Evolutionary conservation across 2,888 invertebrate species (phyloP), one percentile per base, ranked within the genome.

Genomic region (Habrosyne pyritoides): DNA sequence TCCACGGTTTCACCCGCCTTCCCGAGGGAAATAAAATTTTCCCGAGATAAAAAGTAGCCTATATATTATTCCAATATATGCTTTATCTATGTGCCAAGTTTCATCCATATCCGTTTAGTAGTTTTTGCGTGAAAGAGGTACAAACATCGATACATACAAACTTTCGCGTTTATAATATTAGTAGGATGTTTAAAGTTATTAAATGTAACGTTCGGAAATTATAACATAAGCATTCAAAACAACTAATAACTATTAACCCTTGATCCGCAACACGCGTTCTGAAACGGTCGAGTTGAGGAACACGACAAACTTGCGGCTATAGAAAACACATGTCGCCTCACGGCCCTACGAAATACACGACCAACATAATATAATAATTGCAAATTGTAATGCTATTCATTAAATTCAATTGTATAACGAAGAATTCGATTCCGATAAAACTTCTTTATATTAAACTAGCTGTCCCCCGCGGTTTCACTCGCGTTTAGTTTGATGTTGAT

Each of bases 161-260:
- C n/a, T n/a, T n/a, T n/a, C n/a, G n/a, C n/a, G n/a, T n/a, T n/a
- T n/a, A n/a, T n/a, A n/a, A n/a, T n/a, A n/a, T n/a, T n/a, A n/a
- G n/a, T n/a, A n/a, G n/a, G n/a, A n/a, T n/a, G n/a, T n/a, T n/a
- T n/a, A n/a, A n/a, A n/a, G n/a, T n/a, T n/a, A n/a, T n/a, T n/a
- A n/a, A n/a, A n/a, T n/a, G n/a, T 30, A 30, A 12, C 12, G 1
- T 8, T 28, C 10, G 28, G 50, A 14, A 21, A 28, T 26, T 14
- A 26, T 10, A 52, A 28, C 52, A 46, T 62, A 53, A 57, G 59
- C 60, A 53, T 63, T 57, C 62, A 60, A 67, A 75, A 60, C 66
- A 73, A 71, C 71, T 81, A 79, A 81, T 81, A 77, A 70, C 75
- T 57, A 63, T 70, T 77, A 74, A 83, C 83, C 83, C 73, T 68